Base-by-base conservation (phyloP, 1,140 invertebrate genomes). In the Drosophila sp. region DNA sequence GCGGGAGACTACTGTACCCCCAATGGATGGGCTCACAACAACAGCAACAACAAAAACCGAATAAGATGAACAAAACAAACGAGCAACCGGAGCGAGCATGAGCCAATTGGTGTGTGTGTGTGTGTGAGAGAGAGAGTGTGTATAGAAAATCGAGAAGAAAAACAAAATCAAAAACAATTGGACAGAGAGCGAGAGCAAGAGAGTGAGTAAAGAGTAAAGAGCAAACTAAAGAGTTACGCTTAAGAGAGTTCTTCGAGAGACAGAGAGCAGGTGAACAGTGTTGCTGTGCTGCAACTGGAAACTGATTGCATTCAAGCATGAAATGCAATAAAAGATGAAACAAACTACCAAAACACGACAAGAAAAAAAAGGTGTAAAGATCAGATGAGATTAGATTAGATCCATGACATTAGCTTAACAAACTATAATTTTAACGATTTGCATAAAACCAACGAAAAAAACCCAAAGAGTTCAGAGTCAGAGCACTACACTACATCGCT, bases 1-100 rank as follows among this genome's bases (percentile, higher is more conserved):
- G 84, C 84, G 84, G 84, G 84, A 89, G 84, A 89, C 84, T 89
- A 89, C 84, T 89, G 84, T 89, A 89, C 84, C 84, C 77, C 76
- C 78, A 63, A 60, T 67, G 69, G 72, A 63, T 47, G 5, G 44
- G 44, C 44, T 7, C 44, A 47, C 17, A 47, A 6, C 5, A 47
- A 47, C 44, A 27, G 27, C 23, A 17, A 25, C 23, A 50, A 50
- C n/a, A 27, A 57, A 60, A 60, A 60, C 77, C 62, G 83, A 86
- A 86, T 66, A 79, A 80, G 61, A 68, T 82, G 84, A 89, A 89
- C 84, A 89, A 89, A 89, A 89, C 84, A 89, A 89, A 86, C 79
- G 65, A 72, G 75, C 71, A 80, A 89, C 80, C 72, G 76, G 80
- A 80, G 73, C 62, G 72, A 64, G 70, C 65, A 64, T 66, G 70